Base-by-base conservation (phyloP, 2,797 vertebrate species). In the Adelosebastes latens region DNA sequence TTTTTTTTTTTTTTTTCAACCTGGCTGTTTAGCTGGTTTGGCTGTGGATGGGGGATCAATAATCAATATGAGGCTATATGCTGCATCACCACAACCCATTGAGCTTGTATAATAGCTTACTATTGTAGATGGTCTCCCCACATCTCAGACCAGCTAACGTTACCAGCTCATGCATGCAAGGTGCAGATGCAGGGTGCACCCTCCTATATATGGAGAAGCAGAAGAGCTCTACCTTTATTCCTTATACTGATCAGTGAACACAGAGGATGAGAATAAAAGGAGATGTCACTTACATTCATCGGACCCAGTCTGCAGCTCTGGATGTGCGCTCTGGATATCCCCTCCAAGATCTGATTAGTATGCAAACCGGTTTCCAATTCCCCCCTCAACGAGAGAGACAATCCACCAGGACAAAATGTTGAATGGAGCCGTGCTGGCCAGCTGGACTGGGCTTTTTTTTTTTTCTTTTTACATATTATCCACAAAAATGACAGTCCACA, bases 221-320 rank as follows among this genome's bases (percentile, higher is more conserved):
- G 46, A 6, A 13, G 42, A 42, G 80, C 73, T 32, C 14, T 8
- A 34, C 62, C 22, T 53, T 24, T 18, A 16, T 77, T 20, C 20
- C 34, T 42, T 9, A 42, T 42, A 20, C 14, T 63, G 62, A 77
- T 71, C 34, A 69, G 18, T 71, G 62, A 62, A 68, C 22, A 72
- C 9, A n/a, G 11, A 53, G 29, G 70, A 67, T 66, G 79, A 74
- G 27, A 80, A 90, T 72, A 83, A 84, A 84, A 84, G 56, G 22
- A 78, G 75, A 56, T 79, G 84, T 80, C 83, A 94, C 96, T 96
- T 96, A 96, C 96, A 93, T 94, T 92, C 94, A 95, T 96, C 69
- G 81, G 94, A 91, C 39, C 88, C 87, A 22, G 83, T 87, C 86
- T 49, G 85, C 86, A 61, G 87, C 80, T 91, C 34, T 93, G 88